These are phyloP conservation scores for Sprattus sprattus DNA, from an alignment of 2,113 vertebrate genomes.

Conservation along the genomic window DNA sequence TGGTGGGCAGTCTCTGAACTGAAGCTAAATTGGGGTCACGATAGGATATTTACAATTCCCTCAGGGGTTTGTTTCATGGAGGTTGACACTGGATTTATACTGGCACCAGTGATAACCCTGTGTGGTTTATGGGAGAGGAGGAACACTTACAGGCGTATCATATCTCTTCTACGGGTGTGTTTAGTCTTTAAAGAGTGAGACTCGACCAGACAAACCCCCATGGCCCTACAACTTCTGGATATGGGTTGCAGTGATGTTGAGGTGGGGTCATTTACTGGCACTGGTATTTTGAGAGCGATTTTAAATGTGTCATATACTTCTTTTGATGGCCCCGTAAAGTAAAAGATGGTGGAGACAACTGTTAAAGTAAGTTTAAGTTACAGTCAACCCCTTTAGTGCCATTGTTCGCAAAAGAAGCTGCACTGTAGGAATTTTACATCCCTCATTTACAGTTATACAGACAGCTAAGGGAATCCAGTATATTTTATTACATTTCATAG, in stretches of 20 bases:
- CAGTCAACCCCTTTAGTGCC: neutral
- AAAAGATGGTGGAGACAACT: neutral
- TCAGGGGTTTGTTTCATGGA: constrained; percentile 38
- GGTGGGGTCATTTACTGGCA: neutral
- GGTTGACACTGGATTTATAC: constrained; percentile 37
- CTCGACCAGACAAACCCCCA: neutral
- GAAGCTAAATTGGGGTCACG: constrained; percentile 43
- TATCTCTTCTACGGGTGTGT: constrained; percentile 24
- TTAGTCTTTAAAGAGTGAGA: neutral
- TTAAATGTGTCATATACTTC: neutral
- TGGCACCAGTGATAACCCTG: constrained; percentile 39
- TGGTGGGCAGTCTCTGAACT: constrained; percentile 34
- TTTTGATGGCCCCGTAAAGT: neutral
- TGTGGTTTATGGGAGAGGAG: constrained; percentile 45
- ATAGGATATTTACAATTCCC: constrained; percentile 36
- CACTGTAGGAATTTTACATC: neutral
- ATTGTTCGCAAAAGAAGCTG: neutral
- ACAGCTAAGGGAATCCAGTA: neutral
- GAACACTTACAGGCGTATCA: constrained; percentile 30
- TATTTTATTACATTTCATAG: too few relatives aligned
- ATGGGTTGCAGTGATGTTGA: neutral
- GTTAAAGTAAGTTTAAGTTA: neutral
- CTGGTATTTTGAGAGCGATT: neutral
- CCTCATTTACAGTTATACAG: neutral
- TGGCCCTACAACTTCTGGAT: neutral